These are phyloP conservation scores for Melanostoma mellinum DNA, from an alignment of 2,888 invertebrate genomes.

Conservation along the genomic window DNA sequence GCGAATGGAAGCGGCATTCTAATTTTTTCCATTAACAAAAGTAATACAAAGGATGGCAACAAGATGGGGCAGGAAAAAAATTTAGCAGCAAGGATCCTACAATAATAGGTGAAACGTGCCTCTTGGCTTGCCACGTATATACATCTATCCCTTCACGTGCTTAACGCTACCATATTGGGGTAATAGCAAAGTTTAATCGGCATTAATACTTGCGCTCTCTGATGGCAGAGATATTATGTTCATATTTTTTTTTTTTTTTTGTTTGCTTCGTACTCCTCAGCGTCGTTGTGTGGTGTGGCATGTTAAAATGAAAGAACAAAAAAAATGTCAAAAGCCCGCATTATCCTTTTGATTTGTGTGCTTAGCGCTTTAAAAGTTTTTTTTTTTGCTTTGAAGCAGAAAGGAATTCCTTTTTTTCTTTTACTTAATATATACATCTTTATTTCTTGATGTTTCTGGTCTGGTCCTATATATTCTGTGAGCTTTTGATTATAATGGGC, in stretches of 20 bases:
- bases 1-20: constrained; percentile 22
- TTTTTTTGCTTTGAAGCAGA: background rate
- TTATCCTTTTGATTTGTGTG: constrained; percentile 58
- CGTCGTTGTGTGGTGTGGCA: background rate
- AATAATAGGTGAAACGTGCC: constrained; percentile 61
- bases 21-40: constrained; percentile 31
- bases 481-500: constrained; percentile 12
- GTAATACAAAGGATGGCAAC: constrained; percentile 4
- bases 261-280: background rate
- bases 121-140: constrained; percentile 12
- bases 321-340: constrained; percentile 60
- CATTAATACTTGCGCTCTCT: constrained; percentile 40
- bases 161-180: constrained; percentile 46
- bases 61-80: constrained; percentile 4
- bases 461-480: background rate
- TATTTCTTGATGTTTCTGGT: too few species aligned
- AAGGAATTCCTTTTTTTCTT: background rate
- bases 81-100: constrained; percentile 33
- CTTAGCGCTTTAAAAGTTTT: constrained; percentile 47
- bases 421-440: background rate
- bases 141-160: constrained; percentile 31
- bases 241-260: background rate
- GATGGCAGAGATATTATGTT: background rate
- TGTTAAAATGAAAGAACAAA: background rate
- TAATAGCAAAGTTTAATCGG: constrained; percentile 54